phyloP scores from a whole-genome alignment of 1,140 invertebrate genomes.

The Episyrphus balteatus region DNA sequence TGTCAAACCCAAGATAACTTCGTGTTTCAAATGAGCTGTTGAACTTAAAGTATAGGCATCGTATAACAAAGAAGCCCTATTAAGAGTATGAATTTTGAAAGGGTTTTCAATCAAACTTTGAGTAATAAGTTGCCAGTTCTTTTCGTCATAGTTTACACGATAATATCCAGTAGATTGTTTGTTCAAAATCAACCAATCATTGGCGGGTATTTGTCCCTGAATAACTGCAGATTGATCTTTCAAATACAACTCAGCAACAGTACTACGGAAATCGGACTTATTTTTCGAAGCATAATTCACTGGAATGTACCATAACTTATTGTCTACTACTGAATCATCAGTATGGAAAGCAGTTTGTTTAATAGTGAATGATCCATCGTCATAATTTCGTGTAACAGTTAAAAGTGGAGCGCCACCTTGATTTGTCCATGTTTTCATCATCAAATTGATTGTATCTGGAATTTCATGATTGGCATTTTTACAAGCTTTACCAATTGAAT shows the following conservation, averaged over 20 bases:
- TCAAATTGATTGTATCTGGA: constrained; percentile 20
- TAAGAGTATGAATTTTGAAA: constrained; percentile 50
- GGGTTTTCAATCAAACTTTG: constrained; percentile 35
- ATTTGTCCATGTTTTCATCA: constrained; percentile 58
- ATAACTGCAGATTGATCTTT: background rate
- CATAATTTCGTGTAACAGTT: constrained; percentile 41
- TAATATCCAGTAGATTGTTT: constrained; percentile 52
- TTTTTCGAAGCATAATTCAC: constrained; percentile 26
- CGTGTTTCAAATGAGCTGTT: constrained; percentile 41
- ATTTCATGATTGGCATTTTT: constrained; percentile 20
- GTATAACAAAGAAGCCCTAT: constrained; percentile 66
- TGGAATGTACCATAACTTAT: constrained; percentile 13
- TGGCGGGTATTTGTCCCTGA: constrained; percentile 2
- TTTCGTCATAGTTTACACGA: constrained; percentile 48
- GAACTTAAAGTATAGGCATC: constrained; percentile 58
- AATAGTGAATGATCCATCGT: constrained; percentile 25
- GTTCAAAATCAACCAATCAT: constrained; percentile 48
- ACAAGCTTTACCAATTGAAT: constrained; percentile 46
- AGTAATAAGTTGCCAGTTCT: constrained; percentile 45
- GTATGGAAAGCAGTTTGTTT: constrained; percentile 38
- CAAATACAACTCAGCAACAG: constrained; percentile 26
- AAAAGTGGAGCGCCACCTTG: constrained; percentile 56
- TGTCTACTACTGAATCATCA: constrained; percentile 6
- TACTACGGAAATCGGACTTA: constrained; percentile 38
- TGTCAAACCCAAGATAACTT: constrained; percentile 38